Base-by-base conservation (phyloP, 2,113 vertebrate genomes). In the Melospiza melodia region DNA sequence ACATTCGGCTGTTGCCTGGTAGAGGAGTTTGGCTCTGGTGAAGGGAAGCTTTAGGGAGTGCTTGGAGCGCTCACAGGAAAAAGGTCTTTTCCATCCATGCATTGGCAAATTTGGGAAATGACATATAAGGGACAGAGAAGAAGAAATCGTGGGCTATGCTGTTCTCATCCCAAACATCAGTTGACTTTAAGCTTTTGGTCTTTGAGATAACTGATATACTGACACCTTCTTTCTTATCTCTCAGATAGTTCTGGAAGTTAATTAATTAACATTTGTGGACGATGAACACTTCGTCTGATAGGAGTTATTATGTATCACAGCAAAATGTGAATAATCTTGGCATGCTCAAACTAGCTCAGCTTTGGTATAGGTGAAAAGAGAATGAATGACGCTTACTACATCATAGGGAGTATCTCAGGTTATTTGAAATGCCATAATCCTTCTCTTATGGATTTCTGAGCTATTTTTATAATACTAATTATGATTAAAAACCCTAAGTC, bases 381-480 rank as follows among this genome's bases (percentile, higher is more conserved):
- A 84, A 85, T 55, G 20, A 87, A 24, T 48, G 39, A 49, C n/a
- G 30, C 48, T 19, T 61, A 39, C 25, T 74, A 39, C 58, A 69
- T 85, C 48, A 37, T 7, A 55, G 15, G 10, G 16, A 69, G n/a
- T 71, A 39, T 41, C 20, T 51, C 48, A 9, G 23, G 21, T 91
- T 91, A 46, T 81, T 96, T 90, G 27, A 86, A 90, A 67, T n/a
- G 21, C 25, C n/a, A 30, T 83, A 84, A 80, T 94, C 61, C 63
- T 71, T 65, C 39, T 81, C 69, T 52, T 77, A 37, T 46, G 79
- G 82, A 73, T 87, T 88, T 86, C 51, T 69, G 49, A 43, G 54
- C 76, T 95, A 90, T 94, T 96, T 97, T 91, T 84, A 41, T 62
- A 85, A 22, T 28, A 63, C n/a, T 81, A 96, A 93, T 93, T 92